Base-by-base conservation (phyloP, 2,113 vertebrate species). In the Loxodonta africana region DNA sequence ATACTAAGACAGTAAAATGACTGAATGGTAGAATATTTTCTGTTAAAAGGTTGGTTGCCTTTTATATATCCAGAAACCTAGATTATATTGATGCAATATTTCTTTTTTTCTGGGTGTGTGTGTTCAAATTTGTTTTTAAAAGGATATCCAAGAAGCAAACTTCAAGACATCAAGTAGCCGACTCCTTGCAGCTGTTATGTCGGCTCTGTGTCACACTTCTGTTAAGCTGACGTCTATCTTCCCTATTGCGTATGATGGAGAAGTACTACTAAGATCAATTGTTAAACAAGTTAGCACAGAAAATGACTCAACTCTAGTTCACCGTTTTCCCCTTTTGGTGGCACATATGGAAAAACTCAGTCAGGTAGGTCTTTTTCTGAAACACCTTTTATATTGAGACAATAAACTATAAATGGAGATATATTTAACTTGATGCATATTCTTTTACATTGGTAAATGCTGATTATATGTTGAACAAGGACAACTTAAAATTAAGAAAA, bases 271-370 rank as follows among this genome's bases (percentile, higher is more conserved):
- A 71, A 99, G 99, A 48, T 99, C 99, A 0, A 99, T 99, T 96
- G 99, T 99, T 94, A 99, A 99, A 88, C 99, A 99, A 98, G 99
- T 99, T 96, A 99, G 99, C 99, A 99, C 99, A 1, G 99, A 99
- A 98, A 99, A 99, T 4, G 99, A 99, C 98, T 99, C 99, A 0
- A 99, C 99, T 8, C 98, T 99, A 20, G 99, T 99, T 97, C 99
- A 99, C 97, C 99, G 99, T 83, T 99, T 99, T 95, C 99, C 99
- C 84, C 99, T 99, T 88, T 98, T 99, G 98, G 99, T 99, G 83
- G 99, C 99, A 41, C 99, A 99, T 95, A 99, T 99, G 99, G 99
- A 99, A 98, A 99, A 99, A 96, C 99, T 99, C 60, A 99, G 99
- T 97, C 99, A 99, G 98, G 99, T 99, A 83, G 98, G 99, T 33